Percentiles rank a stretch among this genome's conserved stretches.
Conservation (phyloP, 2,888 invertebrate species). For the Sceliomorpha sp. region DNA sequence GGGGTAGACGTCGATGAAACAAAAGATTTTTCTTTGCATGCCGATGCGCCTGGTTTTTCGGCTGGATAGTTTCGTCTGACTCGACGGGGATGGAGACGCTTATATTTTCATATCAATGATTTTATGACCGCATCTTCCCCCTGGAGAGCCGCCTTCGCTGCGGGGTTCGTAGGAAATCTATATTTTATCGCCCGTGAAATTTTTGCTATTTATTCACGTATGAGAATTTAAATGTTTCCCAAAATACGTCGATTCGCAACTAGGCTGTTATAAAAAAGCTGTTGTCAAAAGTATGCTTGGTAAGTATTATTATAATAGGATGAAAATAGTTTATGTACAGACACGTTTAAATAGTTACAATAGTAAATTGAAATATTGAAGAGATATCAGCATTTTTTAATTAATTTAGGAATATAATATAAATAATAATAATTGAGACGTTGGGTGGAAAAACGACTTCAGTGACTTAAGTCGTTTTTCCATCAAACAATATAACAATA, state of each 20-base stretch:
- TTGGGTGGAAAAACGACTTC: too few species aligned
- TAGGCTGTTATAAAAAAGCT: slow-evolving; percentile 11
- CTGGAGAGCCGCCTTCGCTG: slow-evolving; percentile 62
- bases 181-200: slow-evolving; percentile 81
- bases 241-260: slow-evolving; percentile 68
- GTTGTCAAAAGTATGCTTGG: slow-evolving; percentile 26
- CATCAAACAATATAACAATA: too few species aligned
- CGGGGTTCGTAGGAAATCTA: slow-evolving; percentile 75
- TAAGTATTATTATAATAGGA: slow-evolving; percentile 7
- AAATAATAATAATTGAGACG: too few species aligned
- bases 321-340: too few species aligned
- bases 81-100: slow-evolving; percentile 57
- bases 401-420: too few species aligned
- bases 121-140: slow-evolving; percentile 78
- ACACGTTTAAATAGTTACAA: too few species aligned
- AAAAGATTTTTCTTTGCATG: slow-evolving; percentile 65
- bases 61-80: slow-evolving; percentile 65
- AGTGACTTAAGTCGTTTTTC: too few species aligned
- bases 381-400: too few species aligned
- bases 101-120: slow-evolving; percentile 81
- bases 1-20: slow-evolving; percentile 63
- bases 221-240: slow-evolving; percentile 80
- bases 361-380: too few species aligned
- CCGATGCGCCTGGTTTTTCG: slow-evolving; percentile 63
- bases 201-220: slow-evolving; percentile 81